phyloP scores from a whole-genome alignment of 2,113 vertebrate species.

The Lycocorax pyrrhopterus region DNA sequence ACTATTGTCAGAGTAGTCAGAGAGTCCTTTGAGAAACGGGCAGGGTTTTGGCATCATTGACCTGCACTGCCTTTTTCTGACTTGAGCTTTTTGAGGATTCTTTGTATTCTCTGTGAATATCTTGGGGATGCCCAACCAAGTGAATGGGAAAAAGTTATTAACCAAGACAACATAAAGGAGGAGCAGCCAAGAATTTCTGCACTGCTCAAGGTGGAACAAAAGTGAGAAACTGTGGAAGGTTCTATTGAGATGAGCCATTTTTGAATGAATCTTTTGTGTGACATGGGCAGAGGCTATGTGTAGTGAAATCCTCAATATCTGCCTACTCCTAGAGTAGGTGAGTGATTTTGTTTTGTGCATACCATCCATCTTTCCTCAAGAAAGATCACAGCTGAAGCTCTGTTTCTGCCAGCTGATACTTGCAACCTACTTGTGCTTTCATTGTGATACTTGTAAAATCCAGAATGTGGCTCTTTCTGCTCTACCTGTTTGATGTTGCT shows the following conservation, averaged over 20 bases:
- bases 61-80: background rate
- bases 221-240: background rate
- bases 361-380: background rate
- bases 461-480: background rate
- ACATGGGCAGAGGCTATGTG: background rate
- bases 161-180: background rate
- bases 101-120: background rate
- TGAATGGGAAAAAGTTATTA: background rate
- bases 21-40: background rate
- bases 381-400: background rate
- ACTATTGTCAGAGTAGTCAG: background rate
- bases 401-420: background rate
- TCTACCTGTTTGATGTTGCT: background rate
- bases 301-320: background rate
- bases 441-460: background rate
- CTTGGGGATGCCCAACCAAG: background rate
- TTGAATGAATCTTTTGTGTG: background rate
- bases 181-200: background rate
- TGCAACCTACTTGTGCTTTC: background rate
- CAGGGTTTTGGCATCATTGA: background rate
- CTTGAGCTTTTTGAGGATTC: background rate
- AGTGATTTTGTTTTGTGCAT: background rate
- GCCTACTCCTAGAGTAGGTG: background rate
- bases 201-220: background rate
- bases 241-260: background rate